Conservation (phyloP, 2,797 vertebrate species). For the Argya squamiceps region DNA sequence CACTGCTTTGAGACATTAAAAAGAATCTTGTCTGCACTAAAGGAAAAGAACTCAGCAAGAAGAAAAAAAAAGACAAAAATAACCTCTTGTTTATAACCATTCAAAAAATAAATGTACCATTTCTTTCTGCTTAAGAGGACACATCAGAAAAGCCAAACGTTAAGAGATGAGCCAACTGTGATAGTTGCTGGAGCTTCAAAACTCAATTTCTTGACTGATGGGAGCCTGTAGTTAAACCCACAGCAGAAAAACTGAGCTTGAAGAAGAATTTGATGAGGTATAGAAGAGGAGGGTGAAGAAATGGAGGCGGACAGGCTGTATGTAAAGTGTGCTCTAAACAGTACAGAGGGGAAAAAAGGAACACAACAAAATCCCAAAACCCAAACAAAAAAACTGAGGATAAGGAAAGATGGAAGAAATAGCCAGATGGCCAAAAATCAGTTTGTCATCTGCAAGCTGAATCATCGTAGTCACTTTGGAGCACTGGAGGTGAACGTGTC, state of each 20-base stretch:
- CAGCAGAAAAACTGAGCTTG: not conserved
- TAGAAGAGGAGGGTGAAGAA: not conserved
- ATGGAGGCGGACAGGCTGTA: not conserved
- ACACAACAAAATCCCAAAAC: not conserved
- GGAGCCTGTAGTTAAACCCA: constrained; percentile 19
- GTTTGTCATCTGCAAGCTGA: not conserved
- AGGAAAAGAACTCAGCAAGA: not conserved
- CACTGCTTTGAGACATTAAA: not conserved
- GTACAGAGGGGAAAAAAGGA: not conserved
- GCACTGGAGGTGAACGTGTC: not conserved
- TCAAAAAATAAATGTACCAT: constrained; percentile 37
- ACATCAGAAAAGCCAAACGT: constrained; percentile 1
- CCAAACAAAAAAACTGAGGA: not conserved
- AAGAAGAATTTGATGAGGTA: not conserved
- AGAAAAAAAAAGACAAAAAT: not conserved
- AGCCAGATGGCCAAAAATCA: not conserved
- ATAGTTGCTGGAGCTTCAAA: constrained; percentile 18
- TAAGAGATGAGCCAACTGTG: not conserved
- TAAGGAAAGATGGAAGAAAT: not conserved
- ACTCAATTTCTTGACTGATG: constrained; percentile 1
- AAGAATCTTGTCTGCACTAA: not conserved
- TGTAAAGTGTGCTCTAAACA: not conserved
- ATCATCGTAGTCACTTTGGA: not conserved
- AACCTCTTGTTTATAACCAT: constrained; percentile 3
- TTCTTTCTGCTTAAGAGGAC: constrained; percentile 21